Conservation (phyloP, 1,140 invertebrate species). For the Maconellicoccus hirsutus region DNA sequence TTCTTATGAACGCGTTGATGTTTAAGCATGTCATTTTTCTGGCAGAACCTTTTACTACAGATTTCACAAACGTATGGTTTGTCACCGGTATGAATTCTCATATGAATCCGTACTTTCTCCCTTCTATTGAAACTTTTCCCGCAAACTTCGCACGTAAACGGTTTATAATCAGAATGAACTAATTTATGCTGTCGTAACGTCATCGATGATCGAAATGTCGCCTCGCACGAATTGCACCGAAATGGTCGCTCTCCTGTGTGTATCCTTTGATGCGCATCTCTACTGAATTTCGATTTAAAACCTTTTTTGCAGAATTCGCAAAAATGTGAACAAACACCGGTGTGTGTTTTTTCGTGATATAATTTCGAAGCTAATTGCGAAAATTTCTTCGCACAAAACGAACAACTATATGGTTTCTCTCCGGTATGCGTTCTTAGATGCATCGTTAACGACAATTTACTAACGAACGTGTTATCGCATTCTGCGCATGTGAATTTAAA, state of each 20-base stretch:
- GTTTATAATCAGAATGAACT: constrained; percentile 23
- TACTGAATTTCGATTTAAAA: constrained; percentile 30
- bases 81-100: constrained; percentile 57
- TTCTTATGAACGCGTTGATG: constrained; percentile 35
- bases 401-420: constrained; percentile 48
- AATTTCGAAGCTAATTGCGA: constrained; percentile 53
- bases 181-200: constrained; percentile 24
- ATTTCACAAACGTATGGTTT: constrained; percentile 59
- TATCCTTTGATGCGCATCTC: constrained; percentile 24
- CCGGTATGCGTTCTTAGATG: constrained; percentile 46
- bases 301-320: constrained; percentile 35
- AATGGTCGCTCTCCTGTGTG: constrained; percentile 26
- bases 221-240: constrained; percentile 24
- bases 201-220: constrained; percentile 23
- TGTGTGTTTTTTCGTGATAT: constrained; percentile 40
- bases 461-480: constrained; percentile 24
- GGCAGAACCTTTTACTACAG: constrained; percentile 43
- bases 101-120: constrained; percentile 43
- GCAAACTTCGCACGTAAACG: constrained; percentile 24
- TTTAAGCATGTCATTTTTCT: constrained; percentile 37
- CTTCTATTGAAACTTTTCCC: constrained; percentile 33
- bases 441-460: constrained; percentile 23
- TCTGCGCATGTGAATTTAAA: constrained; percentile 23
- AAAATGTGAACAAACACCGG: constrained; percentile 36
- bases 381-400: constrained; percentile 46